Evolutionary conservation across 37 sponge, comb jelly and placozoan genomes (phyloP), one percentile per base, ranked within the genome.

Genomic region (Petrosia ficiformis): DNA sequence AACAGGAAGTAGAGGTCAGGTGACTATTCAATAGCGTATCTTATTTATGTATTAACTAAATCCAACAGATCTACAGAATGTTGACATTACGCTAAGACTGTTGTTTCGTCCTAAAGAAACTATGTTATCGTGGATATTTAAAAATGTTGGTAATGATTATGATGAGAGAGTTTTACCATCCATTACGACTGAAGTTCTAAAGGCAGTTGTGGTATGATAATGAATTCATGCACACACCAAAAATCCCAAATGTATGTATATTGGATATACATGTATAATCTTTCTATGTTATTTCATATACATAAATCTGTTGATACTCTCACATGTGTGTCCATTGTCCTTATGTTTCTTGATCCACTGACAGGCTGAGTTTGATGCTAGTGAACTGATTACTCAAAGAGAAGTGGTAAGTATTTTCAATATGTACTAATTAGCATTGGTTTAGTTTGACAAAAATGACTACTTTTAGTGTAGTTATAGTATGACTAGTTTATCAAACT

Each of bases 351-450:
- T 26, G 28, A 61, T 29, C 14, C n/a, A n/a, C 63, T n/a, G 16
- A 6, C 39, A 94, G 96, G 98, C 98, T 1, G 76, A 94, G 83
- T 97, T 93, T 83, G 92, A 97, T 84, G 98, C 98, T 39, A 89
- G 93, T 84, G 98, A 97, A 78, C 83, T 97, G 76, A 91, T 97
- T 77, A 97, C 98, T 16, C 98, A 97, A 82, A 71, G 98, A 56
- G 98, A 97, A 70, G 73, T 92, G 68, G 98, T 86, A 5, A 60
- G 86, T 72, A 37, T 28, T 24, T 57, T 70, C n/a, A 31, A 14
- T 67, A 43, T 39, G 48, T 24, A 21, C 14, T 70, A 37, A 11
- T 35, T 57, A 25, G 52, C 42, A 31, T 25, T 11, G n/a, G n/a
- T n/a, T n/a, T n/a, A n/a, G n/a, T n/a, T n/a, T n/a, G n/a, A n/a